phyloP scores from a whole-genome alignment of 2,113 vertebrate species.

The Salvelinus sp. region DNA sequence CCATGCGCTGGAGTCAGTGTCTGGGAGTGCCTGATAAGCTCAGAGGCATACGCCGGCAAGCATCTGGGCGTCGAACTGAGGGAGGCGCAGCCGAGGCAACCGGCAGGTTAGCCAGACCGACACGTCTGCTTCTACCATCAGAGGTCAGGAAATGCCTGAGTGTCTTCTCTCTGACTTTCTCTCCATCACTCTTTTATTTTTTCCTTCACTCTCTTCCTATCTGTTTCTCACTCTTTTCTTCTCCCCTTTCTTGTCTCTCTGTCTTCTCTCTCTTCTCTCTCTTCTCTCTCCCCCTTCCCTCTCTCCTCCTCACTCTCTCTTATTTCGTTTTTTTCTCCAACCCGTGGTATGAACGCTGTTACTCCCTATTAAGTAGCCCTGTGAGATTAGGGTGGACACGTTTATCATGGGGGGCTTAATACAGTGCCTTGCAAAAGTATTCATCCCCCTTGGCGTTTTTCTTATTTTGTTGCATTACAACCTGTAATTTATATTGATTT shows the following conservation, averaged over 20 bases:
- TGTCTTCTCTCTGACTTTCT: background rate
- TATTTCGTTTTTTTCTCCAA: background rate
- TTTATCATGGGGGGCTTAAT: background rate
- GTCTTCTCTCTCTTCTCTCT: background rate
- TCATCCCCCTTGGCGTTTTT: too few species aligned
- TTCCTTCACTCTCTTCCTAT: background rate
- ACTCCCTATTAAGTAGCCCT: background rate
- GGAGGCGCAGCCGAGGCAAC: constrained; percentile 53
- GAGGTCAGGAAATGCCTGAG: constrained; percentile 1
- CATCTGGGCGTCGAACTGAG: constrained; percentile 55
- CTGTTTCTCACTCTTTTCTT: background rate
- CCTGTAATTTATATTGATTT: too few species aligned
- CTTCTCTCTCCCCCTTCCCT: background rate
- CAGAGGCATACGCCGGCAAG: constrained; percentile 49
- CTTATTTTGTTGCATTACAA: too few species aligned
- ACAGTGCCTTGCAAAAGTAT: too few species aligned
- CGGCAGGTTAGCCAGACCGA: constrained; percentile 50
- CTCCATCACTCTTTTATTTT: background rate
- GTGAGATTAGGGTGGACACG: background rate
- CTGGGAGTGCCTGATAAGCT: constrained; percentile 71
- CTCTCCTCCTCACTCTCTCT: background rate
- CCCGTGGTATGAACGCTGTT: background rate
- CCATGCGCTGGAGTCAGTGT: constrained; percentile 60
- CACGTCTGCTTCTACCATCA: constrained; percentile 25
- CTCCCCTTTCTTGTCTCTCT: background rate